Percentiles rank a stretch among this genome's conserved stretches.
Conservation (phyloP, 1,140 invertebrate genomes). For the Cephus cinctus region DNA sequence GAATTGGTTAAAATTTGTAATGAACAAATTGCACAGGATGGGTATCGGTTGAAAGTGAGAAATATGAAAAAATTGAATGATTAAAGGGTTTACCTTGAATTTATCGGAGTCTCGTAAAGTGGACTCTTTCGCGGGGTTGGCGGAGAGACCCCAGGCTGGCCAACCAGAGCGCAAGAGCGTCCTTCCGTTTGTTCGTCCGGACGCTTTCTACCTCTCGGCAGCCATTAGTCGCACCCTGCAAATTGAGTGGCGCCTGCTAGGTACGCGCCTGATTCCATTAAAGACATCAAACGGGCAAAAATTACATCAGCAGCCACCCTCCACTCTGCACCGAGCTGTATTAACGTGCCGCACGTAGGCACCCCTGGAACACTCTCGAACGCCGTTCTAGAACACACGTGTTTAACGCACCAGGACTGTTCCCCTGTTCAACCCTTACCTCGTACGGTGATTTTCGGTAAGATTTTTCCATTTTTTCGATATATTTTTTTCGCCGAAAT, state of each 20-base stretch:
- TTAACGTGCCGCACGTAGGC: constrained; percentile 45
- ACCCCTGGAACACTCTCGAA: constrained; percentile 19
- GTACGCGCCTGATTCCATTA: constrained; percentile 55
- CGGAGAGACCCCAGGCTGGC: no score
- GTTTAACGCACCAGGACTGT: constrained; percentile 18
- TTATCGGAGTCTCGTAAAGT: no score
- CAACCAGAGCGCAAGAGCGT: no score
- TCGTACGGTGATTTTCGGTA: constrained; percentile 9
- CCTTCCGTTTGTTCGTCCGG: constrained; percentile 27
- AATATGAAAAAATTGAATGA: no score
- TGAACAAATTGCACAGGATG: constrained; percentile 14
- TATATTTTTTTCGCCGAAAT: constrained; percentile 7
- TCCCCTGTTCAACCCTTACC: constrained; percentile 17
- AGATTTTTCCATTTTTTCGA: constrained; percentile 15
- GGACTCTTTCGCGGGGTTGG: no score
- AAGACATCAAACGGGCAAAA: constrained; percentile 57
- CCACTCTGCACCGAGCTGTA: constrained; percentile 41
- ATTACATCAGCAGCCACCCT: constrained; percentile 53
- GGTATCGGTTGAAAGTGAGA: constrained; percentile 12
- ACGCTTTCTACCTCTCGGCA: constrained; percentile 38
- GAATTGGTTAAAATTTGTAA: not conserved
- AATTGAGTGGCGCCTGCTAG: constrained; percentile 55
- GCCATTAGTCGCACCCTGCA: constrained; percentile 54
- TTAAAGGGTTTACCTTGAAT: no score
- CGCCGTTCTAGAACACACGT: not conserved